Evolutionary conservation across 2,797 vertebrate genomes (phyloP).

Genomic region (Dipus sagitta): DNA sequence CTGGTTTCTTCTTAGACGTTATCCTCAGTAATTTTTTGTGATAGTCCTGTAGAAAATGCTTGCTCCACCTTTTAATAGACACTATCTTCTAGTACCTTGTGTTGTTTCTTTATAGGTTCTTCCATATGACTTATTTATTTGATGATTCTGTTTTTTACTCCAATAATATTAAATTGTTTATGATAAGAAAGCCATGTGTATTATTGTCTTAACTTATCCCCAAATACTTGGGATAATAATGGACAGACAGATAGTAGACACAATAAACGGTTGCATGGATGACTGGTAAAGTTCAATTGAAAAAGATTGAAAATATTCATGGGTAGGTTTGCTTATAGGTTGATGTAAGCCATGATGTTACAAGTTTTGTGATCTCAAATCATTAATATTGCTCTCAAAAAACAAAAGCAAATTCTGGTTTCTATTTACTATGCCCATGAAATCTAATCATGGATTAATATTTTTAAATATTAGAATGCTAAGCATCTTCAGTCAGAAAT

Average conservation of each 20-base stretch:
- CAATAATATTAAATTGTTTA: conserved; percentile 25
- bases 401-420: conserved; percentile 55
- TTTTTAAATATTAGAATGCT: conserved; percentile 64
- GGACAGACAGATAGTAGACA: not conserved
- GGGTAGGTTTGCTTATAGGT: conserved; percentile 24
- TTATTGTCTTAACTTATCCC: conserved; percentile 31
- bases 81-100: not conserved
- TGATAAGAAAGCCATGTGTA: not conserved
- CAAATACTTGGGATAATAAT: not conserved
- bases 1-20: conserved; percentile 32
- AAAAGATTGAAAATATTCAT: conserved; percentile 23
- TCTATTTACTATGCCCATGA: conserved; percentile 47
- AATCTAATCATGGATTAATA: conserved; percentile 70
- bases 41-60: not conserved
- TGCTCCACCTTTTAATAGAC: not conserved
- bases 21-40: conserved; percentile 15
- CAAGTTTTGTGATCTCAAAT: conserved; percentile 59
- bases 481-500: conserved; percentile 56
- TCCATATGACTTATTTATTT: not conserved
- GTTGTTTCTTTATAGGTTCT: conserved; percentile 10
- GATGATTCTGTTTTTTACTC: not conserved
- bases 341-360: conserved; percentile 54
- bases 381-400: conserved; percentile 30
- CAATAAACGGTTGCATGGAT: conserved; percentile 23
- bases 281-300: not conserved